Base-by-base conservation (phyloP, 2,797 vertebrate species). In the Naso thynnoides region DNA sequence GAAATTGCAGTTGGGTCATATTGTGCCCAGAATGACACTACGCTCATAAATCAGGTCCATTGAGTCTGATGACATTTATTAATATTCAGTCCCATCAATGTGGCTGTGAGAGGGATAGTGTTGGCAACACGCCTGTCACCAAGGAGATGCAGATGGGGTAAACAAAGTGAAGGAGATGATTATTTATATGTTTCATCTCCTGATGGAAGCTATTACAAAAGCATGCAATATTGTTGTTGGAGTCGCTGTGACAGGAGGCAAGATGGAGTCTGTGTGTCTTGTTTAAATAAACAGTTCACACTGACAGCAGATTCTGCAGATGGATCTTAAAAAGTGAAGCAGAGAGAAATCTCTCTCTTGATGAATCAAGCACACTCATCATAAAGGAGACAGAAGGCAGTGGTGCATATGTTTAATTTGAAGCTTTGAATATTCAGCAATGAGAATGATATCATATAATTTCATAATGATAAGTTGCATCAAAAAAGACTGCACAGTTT, bases 171-270 rank as follows among this genome's bases (percentile, higher is more conserved):
- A 50, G 21, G 29, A 48, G 19, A 63, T 33, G 60, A 58, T 88
- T 79, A 79, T 88, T 87, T 77, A 89, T 78, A 72, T 62, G 76
- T 45, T 31, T 56, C 68, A 66, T 65, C 70, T 82, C 63, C 78
- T 83, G 60, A 76, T 74, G 82, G 79, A 65, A 86, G 65, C 56
- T 27, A 69, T 85, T 53, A 62, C 49, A 42, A 39, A 77, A 74
- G 80, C 69, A 76, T 68, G 68, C 48, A 59, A 49, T 82, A 64
- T 86, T 86, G 75, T 74, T 56, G 64, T 87, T 86, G 82, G 86
- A 85, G 23, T 55, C 38, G 8, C 26, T 66, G 50, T 78, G 71
- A 75, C 70, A 71, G 49, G 69, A 76, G 56, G 33, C n/a, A 58
- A 77, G 57, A 82, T 58, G 65, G 42, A 79, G 52, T 38, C 45